Conservation (phyloP, 2,113 vertebrate species). For the Caloenas nicobarica region DNA sequence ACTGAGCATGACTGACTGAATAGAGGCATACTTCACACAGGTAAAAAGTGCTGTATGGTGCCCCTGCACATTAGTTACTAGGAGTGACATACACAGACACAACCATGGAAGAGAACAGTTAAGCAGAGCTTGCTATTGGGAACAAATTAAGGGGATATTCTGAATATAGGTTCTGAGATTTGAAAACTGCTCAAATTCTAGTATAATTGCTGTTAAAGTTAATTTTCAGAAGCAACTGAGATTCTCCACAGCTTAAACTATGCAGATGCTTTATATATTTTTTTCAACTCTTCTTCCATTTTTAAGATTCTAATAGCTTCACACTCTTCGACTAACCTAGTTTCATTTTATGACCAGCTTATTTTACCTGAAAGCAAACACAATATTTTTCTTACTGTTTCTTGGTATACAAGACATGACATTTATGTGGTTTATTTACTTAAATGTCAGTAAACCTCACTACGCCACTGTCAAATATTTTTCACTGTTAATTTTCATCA, state of each 20-base stretch:
- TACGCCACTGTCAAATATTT: not conserved
- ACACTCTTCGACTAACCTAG: not conserved
- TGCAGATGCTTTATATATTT: not conserved
- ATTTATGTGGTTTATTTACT: not conserved
- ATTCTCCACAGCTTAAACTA: not conserved
- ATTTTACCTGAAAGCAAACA: not conserved
- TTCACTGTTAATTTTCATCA: not conserved
- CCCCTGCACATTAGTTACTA: not conserved
- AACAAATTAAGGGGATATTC: not conserved
- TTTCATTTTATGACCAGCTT: not conserved
- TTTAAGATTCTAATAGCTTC: not conserved
- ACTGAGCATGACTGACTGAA: not conserved
- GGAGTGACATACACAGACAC: not conserved
- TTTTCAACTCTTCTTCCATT: not conserved
- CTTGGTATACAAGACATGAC: accelerated
- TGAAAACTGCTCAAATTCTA: not conserved
- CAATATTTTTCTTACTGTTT: not conserved
- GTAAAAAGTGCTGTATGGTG: not conserved
- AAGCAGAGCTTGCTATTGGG: not conserved
- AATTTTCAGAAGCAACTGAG: not conserved
- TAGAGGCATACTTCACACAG: not conserved
- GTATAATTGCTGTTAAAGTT: not conserved
- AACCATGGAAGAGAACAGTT: not conserved
- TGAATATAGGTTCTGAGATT: not conserved
- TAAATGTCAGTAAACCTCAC: not conserved